Conservation (phyloP, 2,113 vertebrate species). For the Pterophyllum scalare region DNA sequence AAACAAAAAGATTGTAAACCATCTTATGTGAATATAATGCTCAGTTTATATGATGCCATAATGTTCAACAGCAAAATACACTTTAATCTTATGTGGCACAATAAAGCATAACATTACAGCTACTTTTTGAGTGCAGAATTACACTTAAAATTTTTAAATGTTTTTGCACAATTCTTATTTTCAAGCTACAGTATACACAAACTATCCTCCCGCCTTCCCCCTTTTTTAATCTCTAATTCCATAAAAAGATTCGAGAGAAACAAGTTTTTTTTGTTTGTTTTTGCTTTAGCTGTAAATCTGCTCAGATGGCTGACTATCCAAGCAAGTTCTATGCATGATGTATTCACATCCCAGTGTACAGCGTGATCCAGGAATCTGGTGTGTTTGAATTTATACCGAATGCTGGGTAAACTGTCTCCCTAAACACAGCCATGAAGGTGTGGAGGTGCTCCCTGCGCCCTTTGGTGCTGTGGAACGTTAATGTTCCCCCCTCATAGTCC, state of each 20-base stretch:
- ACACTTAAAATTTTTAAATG: neutral
- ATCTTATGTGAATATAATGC: conserved; percentile 3
- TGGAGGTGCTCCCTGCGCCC: conserved; percentile 71
- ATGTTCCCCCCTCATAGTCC: conserved; percentile 71
- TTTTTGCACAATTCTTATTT: too few species aligned
- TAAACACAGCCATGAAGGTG: conserved; percentile 74
- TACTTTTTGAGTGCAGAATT: too few species aligned
- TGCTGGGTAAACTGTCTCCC: conserved; percentile 73
- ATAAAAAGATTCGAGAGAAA: too few species aligned
- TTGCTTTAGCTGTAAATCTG: neutral
- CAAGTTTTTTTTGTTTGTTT: neutral
- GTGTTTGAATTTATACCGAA: conserved; percentile 79
- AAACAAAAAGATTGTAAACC: conserved; percentile 15
- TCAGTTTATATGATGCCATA: neutral
- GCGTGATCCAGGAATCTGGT: conserved; percentile 79
- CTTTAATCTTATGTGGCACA: too few species aligned
- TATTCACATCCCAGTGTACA: conserved; percentile 61
- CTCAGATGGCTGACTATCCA: neutral
- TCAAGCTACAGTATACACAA: too few species aligned
- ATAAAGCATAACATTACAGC: too few species aligned
- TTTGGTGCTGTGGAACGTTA: conserved; percentile 70
- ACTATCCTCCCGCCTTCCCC: too few species aligned
- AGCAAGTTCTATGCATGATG: neutral
- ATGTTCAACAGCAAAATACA: neutral
- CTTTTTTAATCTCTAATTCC: too few species aligned